A percentile compares a stretch with the other conserved stretches of the same genome.
These are phyloP conservation scores for Plebejus anna DNA, from an alignment of 2,888 invertebrate species.

Conservation along the genomic window DNA sequence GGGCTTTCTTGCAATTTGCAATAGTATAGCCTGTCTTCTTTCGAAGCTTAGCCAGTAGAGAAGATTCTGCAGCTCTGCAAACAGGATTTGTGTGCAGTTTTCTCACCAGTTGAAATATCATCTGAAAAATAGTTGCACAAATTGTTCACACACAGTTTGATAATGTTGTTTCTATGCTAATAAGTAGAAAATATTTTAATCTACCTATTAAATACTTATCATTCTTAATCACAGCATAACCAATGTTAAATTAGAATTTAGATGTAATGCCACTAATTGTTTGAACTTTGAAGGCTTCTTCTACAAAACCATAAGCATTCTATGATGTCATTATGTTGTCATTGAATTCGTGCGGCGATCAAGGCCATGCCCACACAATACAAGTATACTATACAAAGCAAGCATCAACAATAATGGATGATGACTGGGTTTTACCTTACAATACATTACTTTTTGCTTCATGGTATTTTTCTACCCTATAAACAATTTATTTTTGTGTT, in stretches of 20 bases:
- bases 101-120: constrained; percentile 80
- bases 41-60: constrained; percentile 88
- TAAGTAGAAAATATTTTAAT: not conserved
- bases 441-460: constrained; percentile 62
- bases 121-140: constrained; percentile 58
- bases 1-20: constrained; percentile 96
- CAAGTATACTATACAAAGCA: not conserved
- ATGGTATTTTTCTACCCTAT: constrained; percentile 44
- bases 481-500: constrained; percentile 29
- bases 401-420: not conserved
- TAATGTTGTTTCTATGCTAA: not conserved
- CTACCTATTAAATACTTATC: not conserved
- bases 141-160: not conserved
- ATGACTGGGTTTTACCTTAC: constrained; percentile 44
- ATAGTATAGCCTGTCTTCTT: constrained; percentile 98
- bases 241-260: not conserved
- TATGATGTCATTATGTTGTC: constrained; percentile 43
- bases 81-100: constrained; percentile 79
- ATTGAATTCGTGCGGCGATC: constrained; percentile 34
- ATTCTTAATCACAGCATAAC: not conserved
- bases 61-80: constrained; percentile 83
- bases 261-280: not conserved
- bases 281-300: not conserved
- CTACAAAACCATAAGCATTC: constrained; percentile 16
- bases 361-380: constrained; percentile 42